Percentiles rank a stretch among this genome's conserved stretches.
phyloP scores from a whole-genome alignment of 2,797 vertebrate species.

The Aselliscus stoliczkanus region DNA sequence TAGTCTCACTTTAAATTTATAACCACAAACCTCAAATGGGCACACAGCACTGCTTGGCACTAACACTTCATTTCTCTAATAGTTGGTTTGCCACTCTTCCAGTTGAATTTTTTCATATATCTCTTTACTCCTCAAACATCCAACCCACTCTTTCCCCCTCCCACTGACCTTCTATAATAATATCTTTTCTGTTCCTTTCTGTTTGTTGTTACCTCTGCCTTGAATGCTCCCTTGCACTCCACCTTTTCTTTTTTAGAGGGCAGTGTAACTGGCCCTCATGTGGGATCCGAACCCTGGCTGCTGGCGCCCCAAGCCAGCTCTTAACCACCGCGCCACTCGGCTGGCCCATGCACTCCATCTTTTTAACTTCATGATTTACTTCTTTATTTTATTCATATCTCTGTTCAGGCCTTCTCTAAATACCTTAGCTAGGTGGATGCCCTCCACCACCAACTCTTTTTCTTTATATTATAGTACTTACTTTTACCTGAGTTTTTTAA shows the following conservation, averaged over 20 bases:
- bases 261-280: too few species aligned
- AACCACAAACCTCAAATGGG: not conserved
- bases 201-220: not conserved
- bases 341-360: too few species aligned
- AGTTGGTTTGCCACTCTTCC: not conserved
- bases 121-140: not conserved
- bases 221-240: not conserved
- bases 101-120: not conserved
- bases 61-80: not conserved
- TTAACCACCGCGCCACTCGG: too few species aligned
- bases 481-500: not conserved
- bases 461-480: not conserved
- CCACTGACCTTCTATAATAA: not conserved
- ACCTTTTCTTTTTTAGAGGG: too few species aligned
- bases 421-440: not conserved
- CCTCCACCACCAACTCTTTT: not conserved
- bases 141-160: not conserved
- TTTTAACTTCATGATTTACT: not conserved
- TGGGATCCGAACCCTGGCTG: too few species aligned
- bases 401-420: not conserved
- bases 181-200: not conserved
- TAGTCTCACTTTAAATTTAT: not conserved
- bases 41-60: not conserved
- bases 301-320: too few species aligned
- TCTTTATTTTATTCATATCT: not conserved